A percentile compares a stretch with the other conserved stretches of the same genome.
phyloP scores from a whole-genome alignment of 2,113 vertebrate genomes.

The Macquaria ambigua region DNA sequence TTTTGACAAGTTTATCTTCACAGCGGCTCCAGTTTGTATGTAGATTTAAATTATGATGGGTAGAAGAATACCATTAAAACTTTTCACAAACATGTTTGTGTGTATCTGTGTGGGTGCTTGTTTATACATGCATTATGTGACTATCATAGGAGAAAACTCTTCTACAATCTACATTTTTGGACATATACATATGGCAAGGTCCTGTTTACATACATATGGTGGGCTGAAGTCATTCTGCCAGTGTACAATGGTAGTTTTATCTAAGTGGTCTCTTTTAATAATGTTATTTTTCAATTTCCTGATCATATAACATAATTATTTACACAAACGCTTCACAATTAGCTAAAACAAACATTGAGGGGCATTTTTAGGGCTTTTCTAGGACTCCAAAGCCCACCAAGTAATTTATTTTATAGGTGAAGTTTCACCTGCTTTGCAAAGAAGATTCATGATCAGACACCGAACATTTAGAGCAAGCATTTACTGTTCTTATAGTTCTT shows the following conservation, averaged over 20 bases:
- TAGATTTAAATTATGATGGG: neutral
- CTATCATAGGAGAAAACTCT: neutral
- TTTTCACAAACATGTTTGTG: neutral
- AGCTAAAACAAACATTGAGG: neutral
- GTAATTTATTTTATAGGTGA: neutral
- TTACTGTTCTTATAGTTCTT: neutral
- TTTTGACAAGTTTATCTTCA: neutral
- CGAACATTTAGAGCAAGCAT: neutral
- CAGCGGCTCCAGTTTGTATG: constrained; percentile 19
- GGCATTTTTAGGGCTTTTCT: neutral
- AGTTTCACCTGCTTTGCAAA: constrained; percentile 5
- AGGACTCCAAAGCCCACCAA: neutral
- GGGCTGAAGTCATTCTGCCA: neutral
- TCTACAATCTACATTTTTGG: neutral
- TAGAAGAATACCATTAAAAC: neutral
- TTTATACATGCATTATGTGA: neutral
- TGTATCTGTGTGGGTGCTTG: neutral
- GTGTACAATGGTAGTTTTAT: neutral
- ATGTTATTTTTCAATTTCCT: neutral
- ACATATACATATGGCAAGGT: neutral
- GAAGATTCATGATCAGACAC: neutral
- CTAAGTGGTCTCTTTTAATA: neutral
- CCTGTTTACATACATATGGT: neutral
- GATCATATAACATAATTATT: neutral
- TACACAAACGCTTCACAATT: neutral